Base-by-base conservation (phyloP, 1,140 invertebrate species). In the Calycopis cecrops region DNA sequence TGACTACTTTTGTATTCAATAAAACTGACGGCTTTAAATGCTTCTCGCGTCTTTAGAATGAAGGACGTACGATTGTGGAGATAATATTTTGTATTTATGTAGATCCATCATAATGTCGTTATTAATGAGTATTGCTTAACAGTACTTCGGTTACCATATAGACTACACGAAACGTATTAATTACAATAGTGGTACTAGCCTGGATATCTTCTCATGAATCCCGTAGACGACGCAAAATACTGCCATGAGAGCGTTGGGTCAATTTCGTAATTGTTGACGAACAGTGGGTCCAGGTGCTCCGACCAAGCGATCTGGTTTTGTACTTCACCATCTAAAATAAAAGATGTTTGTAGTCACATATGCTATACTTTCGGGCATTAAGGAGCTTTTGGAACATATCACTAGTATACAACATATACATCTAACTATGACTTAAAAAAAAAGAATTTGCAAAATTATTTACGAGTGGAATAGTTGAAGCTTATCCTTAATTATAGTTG, bases 191-290 rank as follows among this genome's bases (percentile, higher is more conserved):
- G 21, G 6, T 28, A 28, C 21, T 6, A 28, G 6, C 96, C 97
- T 79, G 97, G 98, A 90, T 97, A 98, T 68, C 96, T 91, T 65
- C 97, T 90, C 71, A 99, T 90, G 81, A 98, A 98, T 35, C 98
- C 97, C 1, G 92, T 91, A 35, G 95, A 94, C 50, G 96, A 97
- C 51, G 97, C 97, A 86, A 98, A 99, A 88, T 97, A 99, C 87
- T 99, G 98, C 97, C 97, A 99, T 14, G 96, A 94, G 6, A 99
- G 90, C 0, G 95, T 92, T 0, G 95, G 93, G 89, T 99, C 96
- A 68, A 93, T 92, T 76, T 97, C 94, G 70, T 96, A 95, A 88
- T 99, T 99, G 77, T 96, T 95, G 60, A 93, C 91, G 85, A 98
- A 99, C 50, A 96, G 90, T 35, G 94, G 92, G 87, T 98, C 96